phyloP scores from a whole-genome alignment of 1,140 invertebrate genomes.

The Zaprionus tsacasi region DNA sequence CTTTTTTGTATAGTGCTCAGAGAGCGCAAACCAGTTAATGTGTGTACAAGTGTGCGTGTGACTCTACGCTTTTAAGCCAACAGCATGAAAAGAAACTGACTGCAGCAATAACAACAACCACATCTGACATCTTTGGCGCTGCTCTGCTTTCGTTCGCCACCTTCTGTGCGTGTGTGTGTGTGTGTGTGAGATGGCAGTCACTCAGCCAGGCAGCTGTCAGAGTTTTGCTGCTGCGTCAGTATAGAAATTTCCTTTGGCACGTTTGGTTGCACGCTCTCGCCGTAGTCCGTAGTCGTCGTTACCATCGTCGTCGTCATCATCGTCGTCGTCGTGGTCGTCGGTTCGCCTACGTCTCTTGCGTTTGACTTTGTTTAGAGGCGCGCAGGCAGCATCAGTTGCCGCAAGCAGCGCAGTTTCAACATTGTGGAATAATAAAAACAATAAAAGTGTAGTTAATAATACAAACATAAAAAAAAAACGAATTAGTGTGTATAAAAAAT shows the following conservation, averaged over 20 bases:
- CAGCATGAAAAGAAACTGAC: slow-evolving; percentile 45
- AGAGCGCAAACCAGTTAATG: slow-evolving; percentile 45
- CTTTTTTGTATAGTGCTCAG: slow-evolving; percentile 21
- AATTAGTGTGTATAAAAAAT: slow-evolving; percentile 3
- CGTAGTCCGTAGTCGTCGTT: slow-evolving; percentile 44
- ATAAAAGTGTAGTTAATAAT: slow-evolving; percentile 20
- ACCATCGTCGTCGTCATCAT: slow-evolving; percentile 41
- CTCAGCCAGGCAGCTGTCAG: slow-evolving; percentile 66
- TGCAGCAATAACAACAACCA: slow-evolving; percentile 47
- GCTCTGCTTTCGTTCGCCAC: slow-evolving; percentile 58
- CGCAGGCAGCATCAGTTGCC: slow-evolving; percentile 12
- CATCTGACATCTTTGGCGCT: slow-evolving; percentile 62
- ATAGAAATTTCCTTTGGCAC: slow-evolving; percentile 76
- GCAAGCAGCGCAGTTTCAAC: slow-evolving; percentile 22
- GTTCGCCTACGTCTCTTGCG: slow-evolving; percentile 35
- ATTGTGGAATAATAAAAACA: slow-evolving; percentile 28
- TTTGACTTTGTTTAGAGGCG: slow-evolving; percentile 42
- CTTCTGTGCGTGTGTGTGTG: slow-evolving; percentile 37
- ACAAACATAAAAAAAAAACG: slow-evolving; percentile 21
- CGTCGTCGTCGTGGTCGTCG: slow-evolving; percentile 41
- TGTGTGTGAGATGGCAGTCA: slow-evolving; percentile 45
- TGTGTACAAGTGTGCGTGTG: slow-evolving; percentile 22
- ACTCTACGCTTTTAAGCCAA: slow-evolving; percentile 18
- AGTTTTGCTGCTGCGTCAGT: slow-evolving; percentile 62
- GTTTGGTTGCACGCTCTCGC: slow-evolving; percentile 59